Conservation (phyloP, 92 coral and sea anemone species). For the Parazoanthus swiftii region DNA sequence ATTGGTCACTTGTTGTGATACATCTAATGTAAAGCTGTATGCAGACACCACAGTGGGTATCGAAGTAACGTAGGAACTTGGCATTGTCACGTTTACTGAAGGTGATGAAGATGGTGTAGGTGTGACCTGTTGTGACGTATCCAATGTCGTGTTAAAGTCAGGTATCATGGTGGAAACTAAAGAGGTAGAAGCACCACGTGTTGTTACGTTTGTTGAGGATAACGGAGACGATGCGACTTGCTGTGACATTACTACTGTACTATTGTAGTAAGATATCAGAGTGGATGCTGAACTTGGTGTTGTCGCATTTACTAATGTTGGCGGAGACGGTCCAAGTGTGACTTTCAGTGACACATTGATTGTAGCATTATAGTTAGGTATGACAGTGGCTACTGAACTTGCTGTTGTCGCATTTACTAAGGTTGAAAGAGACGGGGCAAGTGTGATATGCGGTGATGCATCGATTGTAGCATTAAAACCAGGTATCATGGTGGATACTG, state of each 20-base stretch:
- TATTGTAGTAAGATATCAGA: no score
- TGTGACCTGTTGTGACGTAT: not conserved
- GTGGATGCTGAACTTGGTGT: no score
- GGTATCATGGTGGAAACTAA: not conserved
- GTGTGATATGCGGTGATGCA: no score
- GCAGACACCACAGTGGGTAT: not conserved
- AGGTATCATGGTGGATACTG: not conserved
- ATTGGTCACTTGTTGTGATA: not conserved
- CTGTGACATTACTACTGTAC: no score
- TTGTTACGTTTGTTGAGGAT: not conserved
- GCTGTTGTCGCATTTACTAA: no score
- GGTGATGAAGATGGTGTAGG: not conserved
- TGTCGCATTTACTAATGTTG: no score
- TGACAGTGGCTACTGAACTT: no score
- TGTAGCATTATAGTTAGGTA: no score
- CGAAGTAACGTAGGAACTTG: not conserved
- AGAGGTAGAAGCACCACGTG: not conserved
- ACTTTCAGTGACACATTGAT: no score
- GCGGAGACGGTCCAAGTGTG: no score
- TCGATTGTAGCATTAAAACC: not conserved
- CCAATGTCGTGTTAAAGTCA: not conserved
- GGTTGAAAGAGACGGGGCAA: no score
- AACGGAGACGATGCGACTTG: no score
- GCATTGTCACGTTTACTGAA: not conserved
- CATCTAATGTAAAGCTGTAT: not conserved